Base-by-base conservation (phyloP, 2,888 invertebrate species). In the Apodemia zela region DNA sequence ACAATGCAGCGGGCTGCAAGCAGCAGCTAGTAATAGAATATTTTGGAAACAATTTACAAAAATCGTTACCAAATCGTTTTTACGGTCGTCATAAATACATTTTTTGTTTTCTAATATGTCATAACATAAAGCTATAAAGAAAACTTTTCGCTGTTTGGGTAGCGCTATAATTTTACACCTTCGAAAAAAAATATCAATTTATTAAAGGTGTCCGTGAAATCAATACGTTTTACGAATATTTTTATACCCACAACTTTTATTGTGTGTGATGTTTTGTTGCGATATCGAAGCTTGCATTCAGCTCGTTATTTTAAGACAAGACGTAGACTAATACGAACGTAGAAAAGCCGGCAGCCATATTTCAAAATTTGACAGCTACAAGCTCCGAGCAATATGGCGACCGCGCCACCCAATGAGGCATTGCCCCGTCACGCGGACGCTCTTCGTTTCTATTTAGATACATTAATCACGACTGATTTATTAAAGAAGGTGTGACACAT, bases 321-420 rank as follows among this genome's bases (percentile, higher is more conserved):
- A 82, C 84, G 84, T 81, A 78, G 81, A 82, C 85, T 87, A 87
- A 79, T 76, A 75, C 78, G 67, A 75, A 68, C 72, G 72, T 69
- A 72, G 87, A 85, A 87, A 86, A 84, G 84, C 85, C 76, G 74
- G 81, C 81, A 72, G 81, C 81, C 79, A 88, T 91, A 87, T 85
- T 84, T 91, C 90, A 91, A 89, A 88, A 78, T 91, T 91, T 91
- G 91, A 91, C 91, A 90, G 87, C 79, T 88, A 90, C 91, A 90
- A 87, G 91, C 86, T 78, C 82, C 73, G 85, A 85, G 87, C 91
- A 90, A 90, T 89, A 91, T 91, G 91, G 91, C 90, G 87, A 78
- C 87, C 80, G 74, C 80, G 83, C 90, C 89, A 90, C 89, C 90
- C 91, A 91, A 90, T 91, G 88, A 90, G 90, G 80, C 76, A 82